These are phyloP conservation scores for Oreohelix idahoensis DNA, from an alignment of 1,140 invertebrate species.

Conservation along the genomic window DNA sequence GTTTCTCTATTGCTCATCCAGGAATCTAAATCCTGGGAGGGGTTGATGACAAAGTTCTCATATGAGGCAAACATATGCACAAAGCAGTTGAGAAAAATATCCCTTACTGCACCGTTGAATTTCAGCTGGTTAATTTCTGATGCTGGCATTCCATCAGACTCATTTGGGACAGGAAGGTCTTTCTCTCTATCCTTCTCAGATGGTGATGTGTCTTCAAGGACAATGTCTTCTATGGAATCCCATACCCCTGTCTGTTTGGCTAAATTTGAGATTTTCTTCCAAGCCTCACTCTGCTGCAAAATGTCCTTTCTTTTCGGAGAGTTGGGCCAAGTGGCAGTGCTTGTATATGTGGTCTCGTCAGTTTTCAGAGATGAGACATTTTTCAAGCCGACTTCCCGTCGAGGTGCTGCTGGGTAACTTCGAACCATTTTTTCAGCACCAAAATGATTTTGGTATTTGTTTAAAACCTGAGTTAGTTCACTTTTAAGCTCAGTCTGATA, in stretches of 20 bases:
- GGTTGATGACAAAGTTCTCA: constrained; percentile 96
- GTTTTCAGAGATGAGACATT: constrained; percentile 15
- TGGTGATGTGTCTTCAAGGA: constrained; percentile 47
- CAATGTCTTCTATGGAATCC: constrained; percentile 68
- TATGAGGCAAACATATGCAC: constrained; percentile 96
- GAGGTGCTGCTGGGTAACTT: constrained; percentile 48
- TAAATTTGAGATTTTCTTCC: constrained; percentile 85
- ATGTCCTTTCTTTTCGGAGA: constrained; percentile 71
- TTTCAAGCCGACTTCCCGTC: constrained; percentile 40
- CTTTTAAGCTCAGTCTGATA: constrained; percentile 88
- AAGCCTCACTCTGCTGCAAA: constrained; percentile 78
- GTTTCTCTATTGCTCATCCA: constrained; percentile 87
- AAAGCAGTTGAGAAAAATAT: constrained; percentile 96
- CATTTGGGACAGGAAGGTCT: constrained; percentile 22
- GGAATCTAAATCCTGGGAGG: constrained; percentile 86
- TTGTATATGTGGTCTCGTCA: not conserved
- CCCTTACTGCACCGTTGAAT: constrained; percentile 92
- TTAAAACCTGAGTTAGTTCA: constrained; percentile 87
- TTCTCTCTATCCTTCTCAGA: constrained; percentile 77
- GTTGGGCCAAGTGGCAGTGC: constrained; percentile 55
- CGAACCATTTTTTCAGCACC: constrained; percentile 47
- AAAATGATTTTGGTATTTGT: constrained; percentile 77
- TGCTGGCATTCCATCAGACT: constrained; percentile 73
- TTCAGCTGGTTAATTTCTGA: constrained; percentile 76
- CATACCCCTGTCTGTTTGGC: constrained; percentile 81